Base-by-base conservation (phyloP, 2,888 invertebrate genomes). In the Cinara cedri region DNA sequence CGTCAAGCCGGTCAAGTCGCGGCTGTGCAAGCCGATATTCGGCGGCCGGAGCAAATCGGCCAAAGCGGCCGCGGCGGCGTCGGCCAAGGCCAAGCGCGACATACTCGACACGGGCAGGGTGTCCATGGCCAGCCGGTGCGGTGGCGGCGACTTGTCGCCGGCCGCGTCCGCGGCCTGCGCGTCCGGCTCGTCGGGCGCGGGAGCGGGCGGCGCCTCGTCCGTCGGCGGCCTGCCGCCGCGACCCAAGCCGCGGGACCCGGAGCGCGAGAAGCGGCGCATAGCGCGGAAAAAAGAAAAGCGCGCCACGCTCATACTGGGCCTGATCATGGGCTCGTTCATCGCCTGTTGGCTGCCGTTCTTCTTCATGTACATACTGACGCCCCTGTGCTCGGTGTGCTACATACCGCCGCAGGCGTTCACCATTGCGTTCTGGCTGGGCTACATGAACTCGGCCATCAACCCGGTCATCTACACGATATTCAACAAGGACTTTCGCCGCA, bases 301-400 rank as follows among this genome's bases (percentile, higher is more conserved):
- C 65, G 98, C 99, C 2, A 98, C 98, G 0, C 88, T 99, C 34
- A 97, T 99, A 83, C 88, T 99, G 83, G 98, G 98, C 55, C 90
- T 99, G 82, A 98, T 99, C 83, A 97, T 99, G 95, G 97, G 97
- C 82, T 96, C 97, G 83, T 99, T 99, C 86, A 98, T 98, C 84
- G 93, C 97, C 81, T 97, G 97, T 85, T 98, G 98, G 98, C 88
- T 98, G 85, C 98, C 98, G 0, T 99, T 99, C 87, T 99, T 98
- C 90, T 92, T 95, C 86, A 89, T 96, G 82, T 96, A 96, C 86
- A 95, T 96, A 84, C 87, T 96, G 78, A 92, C 93, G 85, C 93
- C 96, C 11, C 90, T 94, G 81, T 94, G 94, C 85, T 70, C 81
- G 76, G 86, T 86, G 71, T 92, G 93, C 86, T 88, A 90, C 68